Base-by-base conservation (phyloP, 2,888 invertebrate species). In the Pecten maximus region DNA sequence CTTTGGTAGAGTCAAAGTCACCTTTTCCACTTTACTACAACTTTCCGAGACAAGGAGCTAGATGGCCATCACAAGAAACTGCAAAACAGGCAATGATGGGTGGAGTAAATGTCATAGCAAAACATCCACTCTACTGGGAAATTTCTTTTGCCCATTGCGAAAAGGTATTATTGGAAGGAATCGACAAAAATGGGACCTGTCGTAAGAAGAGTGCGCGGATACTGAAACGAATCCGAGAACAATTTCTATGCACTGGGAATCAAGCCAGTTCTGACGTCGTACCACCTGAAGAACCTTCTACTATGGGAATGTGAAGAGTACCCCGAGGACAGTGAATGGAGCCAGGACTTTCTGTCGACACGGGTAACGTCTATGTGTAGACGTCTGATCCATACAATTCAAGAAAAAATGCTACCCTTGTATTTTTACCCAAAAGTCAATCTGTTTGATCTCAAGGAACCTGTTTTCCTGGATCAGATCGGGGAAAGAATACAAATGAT, bases 171-270 rank as follows among this genome's bases (percentile, higher is more conserved):
- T 39, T 89, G 23, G 87, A 87, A 39, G 87, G 87, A 23, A 87
- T 87, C 15, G 89, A 89, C 40, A n/a, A 8, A 23, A 40, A 50
- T 50, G 87, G 89, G 40, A 89, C 87, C 0, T 89, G 89, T 40
- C 35, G 89, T 19, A 87, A 89, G 40, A 89, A 89, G 40, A 87
- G 40, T 40, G 87, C 39, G n/a, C 40, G 87, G 35, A 89, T 89
- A 8, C 40, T 87, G 74, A 89, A 89, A 39, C 87, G 40, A 28
- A n/a, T 89, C 23, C 40, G 54, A 15, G 87, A 89, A 28, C 10
- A 16, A 0, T 88, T 88, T 19, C 40, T 35, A 16, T 87, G 87
- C 28, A 19, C 6, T 19, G 40, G 40, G 4, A n/a, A 16, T 40
- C 19, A 87, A 40, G 23, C 40, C 19, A 23, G 40, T 35, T 23